These are phyloP conservation scores for Onychomys torridus DNA, from an alignment of 2,797 vertebrate species.

Conservation along the genomic window DNA sequence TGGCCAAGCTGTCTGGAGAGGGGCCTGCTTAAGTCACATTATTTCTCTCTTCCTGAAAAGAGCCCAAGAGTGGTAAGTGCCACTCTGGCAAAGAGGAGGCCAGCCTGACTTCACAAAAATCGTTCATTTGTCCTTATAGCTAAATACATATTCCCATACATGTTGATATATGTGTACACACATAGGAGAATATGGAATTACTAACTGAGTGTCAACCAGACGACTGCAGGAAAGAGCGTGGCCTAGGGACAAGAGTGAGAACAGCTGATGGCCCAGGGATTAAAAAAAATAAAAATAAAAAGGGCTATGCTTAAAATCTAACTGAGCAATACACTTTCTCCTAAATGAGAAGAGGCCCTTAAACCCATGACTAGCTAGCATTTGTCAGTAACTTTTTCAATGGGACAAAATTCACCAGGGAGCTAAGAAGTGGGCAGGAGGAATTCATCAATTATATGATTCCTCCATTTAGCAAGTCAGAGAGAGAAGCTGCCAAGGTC, in stretches of 20 bases:
- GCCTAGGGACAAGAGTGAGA: conserved; percentile 70
- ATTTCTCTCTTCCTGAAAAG: conserved; percentile 87
- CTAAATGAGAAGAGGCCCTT: conserved; percentile 27
- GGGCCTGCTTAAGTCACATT: conserved; percentile 84
- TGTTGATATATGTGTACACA: conserved; percentile 38
- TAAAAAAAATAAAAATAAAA: background rate
- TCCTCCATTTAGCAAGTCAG: conserved; percentile 72
- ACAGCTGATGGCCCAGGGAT: conserved; percentile 77
- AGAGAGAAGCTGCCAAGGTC: conserved; percentile 79
- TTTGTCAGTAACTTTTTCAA: conserved; percentile 67
- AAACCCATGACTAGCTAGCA: conserved; percentile 1
- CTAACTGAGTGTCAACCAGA: conserved; percentile 84
- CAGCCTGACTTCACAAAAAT: conserved; percentile 86
- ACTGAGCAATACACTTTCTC: conserved; percentile 55
- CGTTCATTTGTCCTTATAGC: conserved; percentile 87
- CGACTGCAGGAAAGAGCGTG: conserved; percentile 75
- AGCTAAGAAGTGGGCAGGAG: conserved; percentile 54
- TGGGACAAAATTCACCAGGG: conserved; percentile 66
- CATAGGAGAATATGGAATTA: conserved; percentile 75
- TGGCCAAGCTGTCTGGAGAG: conserved; percentile 87
- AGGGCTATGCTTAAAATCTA: conserved; percentile 8
- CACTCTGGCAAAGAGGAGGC: conserved; percentile 87
- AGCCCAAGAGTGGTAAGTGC: conserved; percentile 87
- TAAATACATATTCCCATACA: conserved; percentile 83
- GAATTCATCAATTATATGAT: conserved; percentile 74